These are phyloP conservation scores for Drosophila parvula DNA, from an alignment of 1,140 invertebrate genomes.

Conservation along the genomic window DNA sequence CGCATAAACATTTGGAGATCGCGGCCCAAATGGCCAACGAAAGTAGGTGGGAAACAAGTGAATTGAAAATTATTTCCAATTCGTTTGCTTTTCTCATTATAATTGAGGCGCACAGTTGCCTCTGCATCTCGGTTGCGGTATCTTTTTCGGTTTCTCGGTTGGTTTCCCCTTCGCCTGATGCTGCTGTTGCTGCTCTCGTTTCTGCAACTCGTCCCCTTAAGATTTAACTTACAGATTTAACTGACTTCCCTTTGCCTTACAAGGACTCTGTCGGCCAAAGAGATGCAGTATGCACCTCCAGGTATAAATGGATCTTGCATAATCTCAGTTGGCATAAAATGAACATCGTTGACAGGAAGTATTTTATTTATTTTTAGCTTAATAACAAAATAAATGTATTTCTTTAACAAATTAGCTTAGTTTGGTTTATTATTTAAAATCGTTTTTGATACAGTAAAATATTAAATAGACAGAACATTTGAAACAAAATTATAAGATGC, in stretches of 20 bases:
- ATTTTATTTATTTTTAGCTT: neutral
- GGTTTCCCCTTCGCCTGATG: neutral
- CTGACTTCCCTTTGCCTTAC: slow-evolving; percentile 31
- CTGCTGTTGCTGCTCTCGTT: slow-evolving; percentile 12
- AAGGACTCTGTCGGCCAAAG: neutral
- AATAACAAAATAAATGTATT: neutral
- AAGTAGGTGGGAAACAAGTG: slow-evolving; percentile 82
- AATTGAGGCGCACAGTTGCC: slow-evolving; percentile 68
- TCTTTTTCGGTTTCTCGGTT: slow-evolving; percentile 15
- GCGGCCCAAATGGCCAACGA: slow-evolving; percentile 50
- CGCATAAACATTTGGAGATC: slow-evolving; percentile 71
- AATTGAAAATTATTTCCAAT: slow-evolving; percentile 84
- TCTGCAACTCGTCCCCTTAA: slow-evolving; percentile 23
- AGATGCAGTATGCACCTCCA: neutral
- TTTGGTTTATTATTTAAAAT: neutral
- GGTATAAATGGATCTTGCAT: slow-evolving; percentile 8
- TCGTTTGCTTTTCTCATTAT: slow-evolving; percentile 84
- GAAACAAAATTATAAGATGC: too few relatives aligned
- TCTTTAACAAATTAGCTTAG: neutral
- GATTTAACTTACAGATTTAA: slow-evolving; percentile 70
- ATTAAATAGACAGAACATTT: too few relatives aligned
- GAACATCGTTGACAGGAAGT: neutral
- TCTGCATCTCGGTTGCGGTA: slow-evolving; percentile 24
- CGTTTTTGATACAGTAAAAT: too few relatives aligned
- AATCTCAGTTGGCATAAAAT: slow-evolving; percentile 1